Conservation (phyloP, 2,888 invertebrate genomes). For the Lasioglossum vierecki region DNA sequence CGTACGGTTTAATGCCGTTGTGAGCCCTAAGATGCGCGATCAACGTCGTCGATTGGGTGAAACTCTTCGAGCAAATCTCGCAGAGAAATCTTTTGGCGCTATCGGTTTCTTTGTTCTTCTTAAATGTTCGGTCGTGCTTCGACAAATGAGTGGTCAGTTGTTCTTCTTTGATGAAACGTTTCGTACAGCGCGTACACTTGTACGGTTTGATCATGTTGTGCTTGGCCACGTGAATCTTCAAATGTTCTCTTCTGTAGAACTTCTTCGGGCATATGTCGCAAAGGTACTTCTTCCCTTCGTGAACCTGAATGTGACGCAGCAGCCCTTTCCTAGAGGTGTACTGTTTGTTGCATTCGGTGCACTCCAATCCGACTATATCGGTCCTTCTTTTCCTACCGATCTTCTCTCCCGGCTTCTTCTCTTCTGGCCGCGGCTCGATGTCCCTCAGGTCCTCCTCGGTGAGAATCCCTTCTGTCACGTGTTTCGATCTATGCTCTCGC, state of each 20-base stretch:
- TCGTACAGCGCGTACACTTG: conserved; percentile 81
- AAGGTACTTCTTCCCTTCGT: conserved; percentile 82
- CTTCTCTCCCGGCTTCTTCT: conserved; percentile 76
- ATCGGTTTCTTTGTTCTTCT: conserved; percentile 80
- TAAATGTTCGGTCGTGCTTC: conserved; percentile 80
- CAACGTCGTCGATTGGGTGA: conserved; percentile 82
- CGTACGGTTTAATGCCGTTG: conserved; percentile 82
- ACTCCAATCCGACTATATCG: conserved; percentile 82
- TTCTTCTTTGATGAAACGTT: conserved; percentile 82
- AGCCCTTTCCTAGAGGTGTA: conserved; percentile 82
- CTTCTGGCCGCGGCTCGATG: conserved; percentile 78
- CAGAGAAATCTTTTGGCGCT: conserved; percentile 81
- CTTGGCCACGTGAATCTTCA: conserved; percentile 82
- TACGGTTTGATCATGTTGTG: conserved; percentile 83
- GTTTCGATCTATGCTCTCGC: conserved; percentile 79
- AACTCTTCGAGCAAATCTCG: conserved; percentile 83
- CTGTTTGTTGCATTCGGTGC: conserved; percentile 82
- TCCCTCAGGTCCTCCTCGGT: conserved; percentile 82
- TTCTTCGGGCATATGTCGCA: conserved; percentile 83
- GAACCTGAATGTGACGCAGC: conserved; percentile 81
- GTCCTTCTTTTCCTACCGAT: conserved; percentile 79
- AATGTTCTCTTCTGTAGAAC: conserved; percentile 81
- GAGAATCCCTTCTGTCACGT: conserved; percentile 81
- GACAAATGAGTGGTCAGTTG: conserved; percentile 80
- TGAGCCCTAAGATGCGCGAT: conserved; percentile 82